These are phyloP conservation scores for Lasioglossum calceatum DNA, from an alignment of 2,888 invertebrate species.

Conservation along the genomic window DNA sequence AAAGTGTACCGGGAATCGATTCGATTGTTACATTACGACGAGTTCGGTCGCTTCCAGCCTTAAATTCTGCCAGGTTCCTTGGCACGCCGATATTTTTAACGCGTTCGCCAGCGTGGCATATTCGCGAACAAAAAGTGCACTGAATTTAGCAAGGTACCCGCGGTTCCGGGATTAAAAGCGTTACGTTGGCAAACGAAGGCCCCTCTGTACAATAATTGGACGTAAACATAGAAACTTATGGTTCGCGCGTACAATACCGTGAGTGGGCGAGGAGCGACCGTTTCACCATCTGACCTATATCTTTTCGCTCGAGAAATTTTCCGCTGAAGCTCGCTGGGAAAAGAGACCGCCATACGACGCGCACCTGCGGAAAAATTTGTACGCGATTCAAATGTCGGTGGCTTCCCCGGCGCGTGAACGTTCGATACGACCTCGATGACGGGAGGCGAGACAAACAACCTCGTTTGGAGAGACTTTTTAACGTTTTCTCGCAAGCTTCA, in stretches of 20 bases:
- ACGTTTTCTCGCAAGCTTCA: too few species aligned
- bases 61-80: neutral
- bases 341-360: neutral
- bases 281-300: neutral
- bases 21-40: too few species aligned
- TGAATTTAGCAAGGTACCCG: neutral
- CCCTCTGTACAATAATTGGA: too few species aligned
- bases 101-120: neutral
- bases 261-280: neutral
- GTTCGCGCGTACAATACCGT: neutral
- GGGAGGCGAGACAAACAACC: too few species aligned
- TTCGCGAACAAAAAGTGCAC: neutral
- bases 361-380: neutral
- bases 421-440: too few species aligned
- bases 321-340: neutral
- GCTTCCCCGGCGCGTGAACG: too few species aligned
- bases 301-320: neutral
- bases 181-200: too few species aligned
- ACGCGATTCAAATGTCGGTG: neutral
- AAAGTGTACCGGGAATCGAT: neutral
- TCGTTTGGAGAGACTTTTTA: too few species aligned
- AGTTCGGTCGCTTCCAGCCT: neutral
- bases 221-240: too few species aligned
- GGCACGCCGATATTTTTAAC: neutral
- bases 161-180: neutral